These are phyloP conservation scores for Xestia c-nigrum DNA, from an alignment of 2,888 invertebrate species.

Conservation along the genomic window DNA sequence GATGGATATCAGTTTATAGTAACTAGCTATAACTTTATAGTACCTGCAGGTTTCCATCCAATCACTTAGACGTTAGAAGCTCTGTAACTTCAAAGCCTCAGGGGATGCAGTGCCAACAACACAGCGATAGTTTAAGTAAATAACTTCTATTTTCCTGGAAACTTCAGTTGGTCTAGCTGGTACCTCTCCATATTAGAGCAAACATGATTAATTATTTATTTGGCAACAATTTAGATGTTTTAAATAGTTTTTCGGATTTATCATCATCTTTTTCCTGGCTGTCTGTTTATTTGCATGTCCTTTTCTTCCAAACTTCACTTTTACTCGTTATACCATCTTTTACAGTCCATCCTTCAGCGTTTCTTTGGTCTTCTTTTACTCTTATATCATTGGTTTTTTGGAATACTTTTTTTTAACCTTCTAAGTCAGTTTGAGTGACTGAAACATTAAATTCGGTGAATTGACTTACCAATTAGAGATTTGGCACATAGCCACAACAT, in stretches of 20 bases:
- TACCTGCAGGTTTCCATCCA: conserved; percentile 14
- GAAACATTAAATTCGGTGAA: not conserved
- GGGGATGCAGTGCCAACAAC: conserved; percentile 15
- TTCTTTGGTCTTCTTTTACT: too few relatives aligned
- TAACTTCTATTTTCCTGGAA: conserved; percentile 1
- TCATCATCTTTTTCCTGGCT: too few relatives aligned
- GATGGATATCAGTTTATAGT: not conserved
- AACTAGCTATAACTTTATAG: not conserved
- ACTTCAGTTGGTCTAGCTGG: not conserved
- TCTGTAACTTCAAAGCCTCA: conserved; percentile 26
- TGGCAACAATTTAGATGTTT: too few relatives aligned
- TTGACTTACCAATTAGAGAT: not conserved
- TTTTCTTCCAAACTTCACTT: too few relatives aligned
- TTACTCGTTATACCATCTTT: too few relatives aligned
- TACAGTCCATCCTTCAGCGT: too few relatives aligned
- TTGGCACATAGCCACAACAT: too few relatives aligned
- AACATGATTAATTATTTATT: not conserved
- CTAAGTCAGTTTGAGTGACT: not conserved
- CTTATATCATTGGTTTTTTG: too few relatives aligned
- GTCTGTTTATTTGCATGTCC: too few relatives aligned
- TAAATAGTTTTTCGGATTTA: too few relatives aligned
- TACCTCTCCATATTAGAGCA: not conserved
- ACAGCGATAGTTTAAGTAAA: conserved; percentile 24
- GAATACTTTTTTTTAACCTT: too few relatives aligned
- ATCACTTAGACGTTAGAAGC: conserved; percentile 40